Base-by-base conservation (phyloP, 2,797 vertebrate genomes). In the Mastacembelus armatus region DNA sequence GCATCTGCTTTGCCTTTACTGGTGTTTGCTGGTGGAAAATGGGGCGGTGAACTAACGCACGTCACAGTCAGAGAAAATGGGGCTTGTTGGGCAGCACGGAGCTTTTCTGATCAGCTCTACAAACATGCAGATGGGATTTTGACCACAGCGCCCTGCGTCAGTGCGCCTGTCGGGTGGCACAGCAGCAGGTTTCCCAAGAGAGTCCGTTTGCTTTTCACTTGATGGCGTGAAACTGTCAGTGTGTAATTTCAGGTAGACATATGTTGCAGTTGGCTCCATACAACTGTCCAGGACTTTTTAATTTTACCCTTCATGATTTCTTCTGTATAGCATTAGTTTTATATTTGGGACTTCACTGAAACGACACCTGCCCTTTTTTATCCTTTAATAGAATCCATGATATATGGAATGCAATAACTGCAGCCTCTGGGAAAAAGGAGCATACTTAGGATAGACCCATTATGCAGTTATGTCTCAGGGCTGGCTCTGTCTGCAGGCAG, bases 351-450 rank as follows among this genome's bases (percentile, higher is more conserved):
- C n/a, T n/a, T n/a, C n/a, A n/a, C n/a, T n/a, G n/a, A n/a, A n/a
- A n/a, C n/a, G n/a, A n/a, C n/a, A n/a, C n/a, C n/a, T n/a, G n/a
- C n/a, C n/a, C n/a, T n/a, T n/a, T n/a, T n/a, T n/a, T n/a, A n/a
- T n/a, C n/a, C n/a, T n/a, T n/a, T n/a, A n/a, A n/a, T n/a, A n/a
- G n/a, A 92, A 93, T 92, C 90, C 70, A 68, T 66, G 86, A 91
- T 94, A 89, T 93, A 87, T 91, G 88, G 89, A 82, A 82, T 78
- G 78, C 39, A 81, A 81, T 85, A 47, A 32, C 38, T 58, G 55
- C 86, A 83, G 54, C 80, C 18, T 77, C 81, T 40, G 87, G 84
- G 85, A 81, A 74, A 56, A 57, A n/a, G 33, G 15, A 80, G 78
- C 71, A 40, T 51, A 50, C 49, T 45, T 19, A 19, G 59, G 43